Conservation (phyloP, 2,113 vertebrate species). For the Phylloscopus trochiloides region DNA sequence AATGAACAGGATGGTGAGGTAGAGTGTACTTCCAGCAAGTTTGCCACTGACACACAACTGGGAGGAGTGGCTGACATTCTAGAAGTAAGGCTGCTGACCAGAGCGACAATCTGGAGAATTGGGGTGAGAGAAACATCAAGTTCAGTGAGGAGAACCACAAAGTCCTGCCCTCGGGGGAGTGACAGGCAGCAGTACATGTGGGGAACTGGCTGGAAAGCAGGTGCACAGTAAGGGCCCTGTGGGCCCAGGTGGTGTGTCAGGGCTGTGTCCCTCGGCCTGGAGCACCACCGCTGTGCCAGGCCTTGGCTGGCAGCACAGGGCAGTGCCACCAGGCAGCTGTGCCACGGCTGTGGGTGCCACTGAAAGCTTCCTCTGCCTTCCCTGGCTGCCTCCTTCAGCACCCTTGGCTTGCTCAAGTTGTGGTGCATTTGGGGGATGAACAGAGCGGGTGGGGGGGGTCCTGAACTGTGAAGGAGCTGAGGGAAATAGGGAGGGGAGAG, state of each 20-base stretch:
- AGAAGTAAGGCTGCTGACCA: neutral
- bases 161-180: neutral
- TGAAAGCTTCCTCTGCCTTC: neutral
- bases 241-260: accelerated
- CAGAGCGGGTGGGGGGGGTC: accelerated
- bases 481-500: no score
- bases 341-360: neutral
- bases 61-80: neutral
- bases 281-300: neutral
- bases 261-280: neutral
- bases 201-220: neutral
- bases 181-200: neutral
- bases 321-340: accelerated
- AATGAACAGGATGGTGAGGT: neutral
- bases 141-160: neutral
- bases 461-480: neutral
- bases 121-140: neutral
- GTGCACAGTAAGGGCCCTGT: neutral
- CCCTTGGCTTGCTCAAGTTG: accelerated
- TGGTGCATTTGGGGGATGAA: neutral
- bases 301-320: accelerated
- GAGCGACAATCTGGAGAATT: neutral
- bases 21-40: neutral
- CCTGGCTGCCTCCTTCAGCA: neutral
- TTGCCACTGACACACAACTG: neutral